Evolutionary conservation across 2,113 vertebrate species (phyloP).

Genomic region (Oxyura jamaicensis): DNA sequence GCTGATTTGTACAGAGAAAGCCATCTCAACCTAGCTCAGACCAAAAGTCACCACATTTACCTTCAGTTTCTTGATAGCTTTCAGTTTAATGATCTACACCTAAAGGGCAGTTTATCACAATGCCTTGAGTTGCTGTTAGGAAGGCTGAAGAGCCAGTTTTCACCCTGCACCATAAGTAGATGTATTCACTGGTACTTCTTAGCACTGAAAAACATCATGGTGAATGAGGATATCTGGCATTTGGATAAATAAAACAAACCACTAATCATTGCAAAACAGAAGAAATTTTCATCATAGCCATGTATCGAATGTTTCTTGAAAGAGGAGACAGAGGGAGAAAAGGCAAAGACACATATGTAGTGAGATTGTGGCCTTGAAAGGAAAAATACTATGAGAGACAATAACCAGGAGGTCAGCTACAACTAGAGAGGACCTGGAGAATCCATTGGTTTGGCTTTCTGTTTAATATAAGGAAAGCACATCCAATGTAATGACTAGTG

Average conservation of each 20-base stretch:
- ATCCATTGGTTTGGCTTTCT: neutral
- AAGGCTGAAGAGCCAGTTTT: neutral
- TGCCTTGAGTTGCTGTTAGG: neutral
- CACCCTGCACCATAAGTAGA: fast-evolving
- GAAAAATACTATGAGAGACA: neutral
- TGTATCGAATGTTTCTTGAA: neutral
- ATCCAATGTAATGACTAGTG: neutral
- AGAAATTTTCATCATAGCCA: neutral
- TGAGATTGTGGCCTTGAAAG: neutral
- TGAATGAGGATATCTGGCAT: neutral
- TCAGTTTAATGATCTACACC: neutral
- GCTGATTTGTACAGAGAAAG: neutral
- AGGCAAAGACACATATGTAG: neutral
- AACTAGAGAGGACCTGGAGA: neutral
- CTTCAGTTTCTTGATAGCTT: neutral
- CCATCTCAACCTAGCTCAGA: neutral
- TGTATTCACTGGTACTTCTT: neutral
- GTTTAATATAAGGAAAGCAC: neutral
- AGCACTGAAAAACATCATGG: neutral
- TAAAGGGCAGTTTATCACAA: neutral
- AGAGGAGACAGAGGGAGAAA: neutral
- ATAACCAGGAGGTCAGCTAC: neutral
- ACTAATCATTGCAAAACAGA: neutral
- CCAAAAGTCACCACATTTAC: neutral
- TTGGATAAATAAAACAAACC: neutral